Conservation (phyloP, 2,113 vertebrate genomes). For the Petroica traversi region DNA sequence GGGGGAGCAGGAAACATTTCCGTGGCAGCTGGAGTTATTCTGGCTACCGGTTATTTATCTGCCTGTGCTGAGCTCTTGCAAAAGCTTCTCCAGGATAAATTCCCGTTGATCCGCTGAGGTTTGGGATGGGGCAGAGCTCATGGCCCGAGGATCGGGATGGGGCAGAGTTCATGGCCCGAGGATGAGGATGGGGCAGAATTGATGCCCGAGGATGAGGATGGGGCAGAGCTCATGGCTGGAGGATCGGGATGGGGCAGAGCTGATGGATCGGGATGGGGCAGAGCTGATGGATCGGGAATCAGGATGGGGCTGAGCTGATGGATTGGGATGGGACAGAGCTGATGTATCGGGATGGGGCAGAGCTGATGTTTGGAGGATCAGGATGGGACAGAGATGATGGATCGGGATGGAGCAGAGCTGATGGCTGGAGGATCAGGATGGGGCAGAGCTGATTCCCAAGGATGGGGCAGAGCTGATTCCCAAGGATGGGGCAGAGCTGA, state of each 20-base stretch:
- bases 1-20: background rate
- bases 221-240: fast-evolving
- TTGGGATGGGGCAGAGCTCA: background rate
- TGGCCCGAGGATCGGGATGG: background rate
- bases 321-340: background rate
- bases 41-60: background rate
- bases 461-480: no score
- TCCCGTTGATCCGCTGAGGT: fast-evolving
- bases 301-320: background rate
- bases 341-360: no score
- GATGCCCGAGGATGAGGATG: fast-evolving
- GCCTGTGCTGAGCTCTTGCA: background rate
- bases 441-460: no score
- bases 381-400: no score
- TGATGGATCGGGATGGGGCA: background rate
- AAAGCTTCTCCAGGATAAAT: fast-evolving
- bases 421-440: no score
- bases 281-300: fast-evolving
- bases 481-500: background rate
- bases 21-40: background rate
- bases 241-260: background rate
- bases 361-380: no score
- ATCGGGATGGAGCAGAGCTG: no score
- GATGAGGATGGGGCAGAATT: background rate
- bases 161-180: background rate